Percentiles rank a stretch among this genome's conserved stretches.
phyloP scores from a whole-genome alignment of 2,888 invertebrate genomes.

The Myopa testacea region DNA sequence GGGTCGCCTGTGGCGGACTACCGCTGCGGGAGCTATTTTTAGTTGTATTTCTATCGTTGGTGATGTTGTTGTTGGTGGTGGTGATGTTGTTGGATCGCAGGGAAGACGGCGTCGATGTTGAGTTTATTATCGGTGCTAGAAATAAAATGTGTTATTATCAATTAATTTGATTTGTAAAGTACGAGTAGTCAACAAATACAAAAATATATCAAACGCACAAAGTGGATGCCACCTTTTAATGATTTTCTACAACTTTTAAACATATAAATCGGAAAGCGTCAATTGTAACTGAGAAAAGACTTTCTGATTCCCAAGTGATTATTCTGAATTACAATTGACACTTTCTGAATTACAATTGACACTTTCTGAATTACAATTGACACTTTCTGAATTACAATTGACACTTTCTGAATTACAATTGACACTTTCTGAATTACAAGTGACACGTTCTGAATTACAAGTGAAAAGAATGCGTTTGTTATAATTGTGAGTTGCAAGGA shows the following conservation, averaged over 20 bases:
- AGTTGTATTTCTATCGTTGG: constrained; percentile 31
- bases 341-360: no score
- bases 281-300: not conserved
- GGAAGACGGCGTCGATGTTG: constrained; percentile 37
- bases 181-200: not conserved
- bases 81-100: constrained; percentile 22
- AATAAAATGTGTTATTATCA: not conserved
- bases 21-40: constrained; percentile 50
- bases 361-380: no score
- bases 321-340: no score
- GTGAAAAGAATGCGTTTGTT: no score
- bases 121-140: constrained; percentile 27
- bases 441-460: no score
- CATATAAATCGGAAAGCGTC: not conserved
- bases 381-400: no score
- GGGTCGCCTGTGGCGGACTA: constrained; percentile 48
- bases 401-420: no score
- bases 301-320: not conserved
- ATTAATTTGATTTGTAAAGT: not conserved
- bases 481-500: no score
- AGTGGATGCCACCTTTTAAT: not conserved
- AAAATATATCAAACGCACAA: not conserved
- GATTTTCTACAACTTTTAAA: not conserved
- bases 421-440: no score
- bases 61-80: constrained; percentile 36